Evolutionary conservation across 2,888 invertebrate genomes (phyloP), one percentile per base, ranked within the genome.

Genomic region (Terebella lapidaria): DNA sequence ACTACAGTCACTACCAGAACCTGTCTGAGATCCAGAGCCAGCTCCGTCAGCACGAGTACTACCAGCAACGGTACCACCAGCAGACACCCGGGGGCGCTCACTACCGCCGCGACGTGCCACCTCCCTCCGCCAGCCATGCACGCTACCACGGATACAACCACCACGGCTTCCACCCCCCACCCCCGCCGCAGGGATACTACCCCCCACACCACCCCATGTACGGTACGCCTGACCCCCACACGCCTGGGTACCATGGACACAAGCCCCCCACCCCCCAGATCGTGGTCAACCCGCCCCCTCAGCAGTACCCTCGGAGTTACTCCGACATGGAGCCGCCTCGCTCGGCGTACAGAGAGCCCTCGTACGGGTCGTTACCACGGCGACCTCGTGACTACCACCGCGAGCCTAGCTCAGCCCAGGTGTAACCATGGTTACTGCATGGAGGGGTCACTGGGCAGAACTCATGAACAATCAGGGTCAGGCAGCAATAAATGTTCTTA

Each of bases 1-100:
- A 58, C 49, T 85, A 84, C 71, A 84, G 84, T 49, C 90, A 91
- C 77, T 91, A 91, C 78, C 89, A 89, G 67, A 91, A 91, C 81
- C 90, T 90, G 72, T 89, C 90, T 77, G 91, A 91, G 81, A 86
- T 91, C 72, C 90, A 90, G 81, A 89, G 88, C 73, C 90, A 90
- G 57, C 64, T 72, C 20, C 62, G 56, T 35, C 56, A 49, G 25
- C 58, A 59, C 28, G 67, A 62, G 42, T 51, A 61, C 46, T 60
- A 58, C 47, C 58, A 59, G 53, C 58, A 55, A 42, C 46, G 42
- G 4, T 52, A 64, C 28, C 55, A 59, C 29, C 53, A 53, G 28
- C 53, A 49, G 49, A 15, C 49, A 10, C 49, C 49, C 15, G 49
- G 18, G 5, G 49, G 49, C 18, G 49, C n/a, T 5, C 10, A n/a